Conservation (phyloP, 23 tunicate genomes). For the Ascidia mentula region DNA sequence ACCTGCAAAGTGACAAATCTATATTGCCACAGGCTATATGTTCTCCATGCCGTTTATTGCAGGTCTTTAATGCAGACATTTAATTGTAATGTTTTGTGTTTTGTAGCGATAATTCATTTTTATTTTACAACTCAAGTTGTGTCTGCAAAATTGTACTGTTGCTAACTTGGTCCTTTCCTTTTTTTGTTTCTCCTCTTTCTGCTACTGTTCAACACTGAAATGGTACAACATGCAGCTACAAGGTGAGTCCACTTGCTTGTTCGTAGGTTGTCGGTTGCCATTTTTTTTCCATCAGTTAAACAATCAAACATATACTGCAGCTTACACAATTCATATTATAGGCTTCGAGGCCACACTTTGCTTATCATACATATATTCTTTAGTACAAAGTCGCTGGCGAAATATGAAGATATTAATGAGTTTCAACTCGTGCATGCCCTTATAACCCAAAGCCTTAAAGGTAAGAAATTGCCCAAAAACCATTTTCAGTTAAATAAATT, state of each 20-base stretch:
- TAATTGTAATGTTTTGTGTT: neutral
- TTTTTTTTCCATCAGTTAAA: too few relatives aligned
- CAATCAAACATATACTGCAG: too few relatives aligned
- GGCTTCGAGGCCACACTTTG: too few relatives aligned
- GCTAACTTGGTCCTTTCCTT: neutral
- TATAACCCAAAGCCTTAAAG: slow-evolving; percentile 72
- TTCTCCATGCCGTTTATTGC: neutral
- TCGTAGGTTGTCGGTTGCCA: too few relatives aligned
- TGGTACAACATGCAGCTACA: neutral
- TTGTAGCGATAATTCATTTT: neutral
- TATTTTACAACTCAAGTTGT: too few relatives aligned
- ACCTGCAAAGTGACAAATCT: neutral
- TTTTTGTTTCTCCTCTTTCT: neutral
- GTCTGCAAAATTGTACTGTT: too few relatives aligned
- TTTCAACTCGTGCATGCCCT: slow-evolving; percentile 90
- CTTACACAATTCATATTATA: too few relatives aligned
- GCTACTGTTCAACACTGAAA: neutral
- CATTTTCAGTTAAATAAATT: too few relatives aligned
- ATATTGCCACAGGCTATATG: neutral
- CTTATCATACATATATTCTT: too few relatives aligned
- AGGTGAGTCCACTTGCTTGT: neutral
- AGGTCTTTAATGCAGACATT: neutral
- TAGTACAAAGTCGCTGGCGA: neutral
- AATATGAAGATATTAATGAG: slow-evolving; percentile 52
- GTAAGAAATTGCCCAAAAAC: too few relatives aligned